Conservation (phyloP, 2,113 vertebrate genomes). For the Aplodontia rufa region DNA sequence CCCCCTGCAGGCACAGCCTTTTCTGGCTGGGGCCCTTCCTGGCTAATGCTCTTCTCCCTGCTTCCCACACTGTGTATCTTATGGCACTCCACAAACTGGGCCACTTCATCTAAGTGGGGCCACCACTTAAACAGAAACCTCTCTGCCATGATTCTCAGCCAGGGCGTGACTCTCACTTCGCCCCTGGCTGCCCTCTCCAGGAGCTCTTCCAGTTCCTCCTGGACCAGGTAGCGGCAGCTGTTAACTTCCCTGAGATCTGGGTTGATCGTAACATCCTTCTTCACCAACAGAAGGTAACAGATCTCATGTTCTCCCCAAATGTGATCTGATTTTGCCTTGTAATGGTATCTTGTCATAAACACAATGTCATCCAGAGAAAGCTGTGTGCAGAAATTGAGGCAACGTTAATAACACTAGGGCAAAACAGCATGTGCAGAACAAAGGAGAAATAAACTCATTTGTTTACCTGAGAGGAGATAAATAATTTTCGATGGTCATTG, state of each 20-base stretch:
- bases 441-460: background rate
- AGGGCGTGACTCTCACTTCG: background rate
- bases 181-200: background rate
- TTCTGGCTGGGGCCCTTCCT: background rate
- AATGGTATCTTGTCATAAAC: background rate
- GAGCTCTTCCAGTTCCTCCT: background rate
- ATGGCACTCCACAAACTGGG: background rate
- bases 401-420: background rate
- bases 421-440: background rate
- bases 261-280: background rate
- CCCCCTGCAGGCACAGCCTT: background rate
- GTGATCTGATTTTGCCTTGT: background rate
- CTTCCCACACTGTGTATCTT: background rate
- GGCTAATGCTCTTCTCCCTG: no score
- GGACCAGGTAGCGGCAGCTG: background rate
- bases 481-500: background rate
- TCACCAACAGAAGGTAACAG: background rate
- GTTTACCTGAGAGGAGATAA: background rate
- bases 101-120: background rate
- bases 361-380: background rate
- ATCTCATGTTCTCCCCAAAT: background rate
- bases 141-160: background rate
- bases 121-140: background rate
- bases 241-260: background rate
- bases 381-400: background rate